Conservation (phyloP, 2,797 vertebrate genomes). For the Myiotriccus ornatus region DNA sequence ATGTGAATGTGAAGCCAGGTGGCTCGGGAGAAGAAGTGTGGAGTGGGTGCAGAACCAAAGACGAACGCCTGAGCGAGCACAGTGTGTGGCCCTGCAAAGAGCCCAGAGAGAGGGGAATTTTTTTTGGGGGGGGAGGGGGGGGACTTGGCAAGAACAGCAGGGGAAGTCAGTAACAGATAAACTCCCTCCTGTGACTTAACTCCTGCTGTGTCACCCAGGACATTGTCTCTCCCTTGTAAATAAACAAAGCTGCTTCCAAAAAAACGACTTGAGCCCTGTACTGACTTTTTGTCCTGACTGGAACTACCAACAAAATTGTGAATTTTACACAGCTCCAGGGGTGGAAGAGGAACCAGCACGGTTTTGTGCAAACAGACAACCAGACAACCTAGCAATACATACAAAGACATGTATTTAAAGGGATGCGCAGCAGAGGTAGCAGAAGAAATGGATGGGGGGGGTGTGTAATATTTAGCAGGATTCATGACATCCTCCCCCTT, state of each 20-base stretch:
- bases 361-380: not conserved
- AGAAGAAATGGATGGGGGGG: not conserved
- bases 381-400: not conserved
- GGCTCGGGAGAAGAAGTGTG: not conserved
- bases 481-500: not conserved
- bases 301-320: not conserved
- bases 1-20: not conserved
- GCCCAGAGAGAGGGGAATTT: not conserved
- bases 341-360: not conserved
- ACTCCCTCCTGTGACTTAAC: not conserved
- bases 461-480: not conserved
- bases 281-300: not conserved
- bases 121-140: not conserved
- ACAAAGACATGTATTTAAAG: not conserved
- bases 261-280: not conserved
- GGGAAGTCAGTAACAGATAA: not conserved
- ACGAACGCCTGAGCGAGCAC: not conserved
- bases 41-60: rapidly evolving
- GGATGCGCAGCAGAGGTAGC: not conserved
- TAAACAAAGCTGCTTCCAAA: not conserved
- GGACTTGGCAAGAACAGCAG: not conserved
- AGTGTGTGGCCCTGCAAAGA: conserved; percentile 40
- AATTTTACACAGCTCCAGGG: not conserved
- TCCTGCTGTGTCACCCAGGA: not conserved
- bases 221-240: conserved; percentile 1